phyloP scores from a whole-genome alignment of 2,888 invertebrate species.

The Sarcophaga rosellei region DNA sequence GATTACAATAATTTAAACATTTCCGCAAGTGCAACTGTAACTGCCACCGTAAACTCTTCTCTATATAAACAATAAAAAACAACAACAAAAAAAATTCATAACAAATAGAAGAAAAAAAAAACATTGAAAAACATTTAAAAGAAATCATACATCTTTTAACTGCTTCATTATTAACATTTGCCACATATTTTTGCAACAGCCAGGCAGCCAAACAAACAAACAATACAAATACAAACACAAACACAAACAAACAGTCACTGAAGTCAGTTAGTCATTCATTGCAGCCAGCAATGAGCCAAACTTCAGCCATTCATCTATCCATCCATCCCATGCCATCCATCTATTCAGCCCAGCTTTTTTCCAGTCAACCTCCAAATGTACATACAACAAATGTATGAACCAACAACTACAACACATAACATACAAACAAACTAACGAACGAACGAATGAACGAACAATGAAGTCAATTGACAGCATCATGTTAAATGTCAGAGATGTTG shows the following conservation, averaged over 20 bases:
- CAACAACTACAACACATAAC: slow-evolving; percentile 31
- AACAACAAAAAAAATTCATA: slow-evolving; percentile 16
- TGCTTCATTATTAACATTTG: slow-evolving; percentile 65
- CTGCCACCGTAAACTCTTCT: slow-evolving; percentile 73
- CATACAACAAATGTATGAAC: neutral
- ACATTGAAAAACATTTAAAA: slow-evolving; percentile 33
- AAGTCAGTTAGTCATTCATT: slow-evolving; percentile 23
- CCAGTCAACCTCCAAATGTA: neutral
- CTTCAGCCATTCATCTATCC: neutral
- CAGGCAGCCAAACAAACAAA: slow-evolving; percentile 46
- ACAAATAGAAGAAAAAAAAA: neutral
- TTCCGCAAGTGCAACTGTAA: slow-evolving; percentile 79
- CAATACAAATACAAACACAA: slow-evolving; percentile 28
- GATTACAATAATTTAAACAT: slow-evolving; percentile 69
- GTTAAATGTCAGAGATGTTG: slow-evolving; percentile 66
- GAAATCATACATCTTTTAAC: slow-evolving; percentile 57
- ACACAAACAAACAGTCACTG: slow-evolving; percentile 49
- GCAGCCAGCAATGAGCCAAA: slow-evolving; percentile 3
- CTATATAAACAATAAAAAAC: neutral
- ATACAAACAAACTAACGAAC: slow-evolving; percentile 30
- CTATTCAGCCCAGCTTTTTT: neutral
- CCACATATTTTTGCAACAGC: slow-evolving; percentile 61
- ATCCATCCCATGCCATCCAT: neutral
- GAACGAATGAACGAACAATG: slow-evolving; percentile 62
- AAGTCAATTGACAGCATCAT: slow-evolving; percentile 69